Percentiles rank a stretch among this genome's conserved stretches.
Conservation (phyloP, 2,888 invertebrate genomes). For the Drosophila phalerata region DNA sequence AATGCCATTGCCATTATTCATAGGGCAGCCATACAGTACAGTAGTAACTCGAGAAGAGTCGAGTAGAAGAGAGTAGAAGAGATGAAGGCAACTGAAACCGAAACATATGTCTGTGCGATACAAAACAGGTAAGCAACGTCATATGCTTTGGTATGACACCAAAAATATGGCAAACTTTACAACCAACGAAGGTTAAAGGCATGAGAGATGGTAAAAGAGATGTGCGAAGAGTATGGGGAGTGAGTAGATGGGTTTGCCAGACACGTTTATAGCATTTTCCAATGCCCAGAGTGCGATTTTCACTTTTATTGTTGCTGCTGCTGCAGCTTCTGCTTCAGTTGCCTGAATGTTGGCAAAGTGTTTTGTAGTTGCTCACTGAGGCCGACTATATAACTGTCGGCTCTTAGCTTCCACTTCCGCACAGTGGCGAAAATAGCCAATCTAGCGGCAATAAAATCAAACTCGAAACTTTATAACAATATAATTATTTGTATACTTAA, state of each 20-base stretch:
- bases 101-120: constrained; percentile 55
- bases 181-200: constrained; percentile 13
- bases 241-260: constrained; percentile 1
- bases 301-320: constrained; percentile 71
- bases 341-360: constrained; percentile 60
- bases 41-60: constrained; percentile 8
- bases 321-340: constrained; percentile 20
- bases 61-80: background rate
- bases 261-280: constrained; percentile 78
- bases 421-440: background rate
- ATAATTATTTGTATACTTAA: too few species aligned
- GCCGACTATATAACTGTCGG: constrained; percentile 49
- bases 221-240: background rate
- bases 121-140: constrained; percentile 46
- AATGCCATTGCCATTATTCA: constrained; percentile 69
- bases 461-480: too few species aligned
- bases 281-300: constrained; percentile 72
- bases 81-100: constrained; percentile 5
- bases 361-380: constrained; percentile 47
- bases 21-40: constrained; percentile 51
- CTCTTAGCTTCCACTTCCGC: constrained; percentile 5
- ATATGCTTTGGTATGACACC: constrained; percentile 15
- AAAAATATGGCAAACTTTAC: constrained; percentile 63
- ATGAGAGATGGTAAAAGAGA: background rate
- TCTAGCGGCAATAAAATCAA: background rate